These are phyloP conservation scores for Syrrhaptes paradoxus DNA, from an alignment of 2,113 vertebrate species.

Conservation along the genomic window DNA sequence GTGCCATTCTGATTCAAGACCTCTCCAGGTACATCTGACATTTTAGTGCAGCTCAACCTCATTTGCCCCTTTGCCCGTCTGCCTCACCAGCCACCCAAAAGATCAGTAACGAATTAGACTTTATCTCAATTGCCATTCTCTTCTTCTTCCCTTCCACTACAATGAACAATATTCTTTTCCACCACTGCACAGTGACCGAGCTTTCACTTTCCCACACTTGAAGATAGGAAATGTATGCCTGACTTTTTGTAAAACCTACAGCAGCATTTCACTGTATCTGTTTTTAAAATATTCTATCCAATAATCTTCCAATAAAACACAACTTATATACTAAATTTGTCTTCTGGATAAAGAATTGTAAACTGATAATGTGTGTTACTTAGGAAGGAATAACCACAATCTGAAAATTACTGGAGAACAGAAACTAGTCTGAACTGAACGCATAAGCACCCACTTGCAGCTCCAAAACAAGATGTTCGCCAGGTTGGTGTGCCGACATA, in stretches of 20 bases:
- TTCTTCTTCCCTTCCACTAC: conserved; percentile 16
- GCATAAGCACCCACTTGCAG: not conserved
- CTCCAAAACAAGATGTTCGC: not conserved
- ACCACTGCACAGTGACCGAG: not conserved
- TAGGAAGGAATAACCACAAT: not conserved
- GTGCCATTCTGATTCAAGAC: not conserved
- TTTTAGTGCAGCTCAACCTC: conserved; percentile 30
- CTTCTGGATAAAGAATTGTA: not conserved
- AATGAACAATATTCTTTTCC: not conserved
- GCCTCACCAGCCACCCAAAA: conserved; percentile 41
- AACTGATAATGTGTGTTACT: not conserved
- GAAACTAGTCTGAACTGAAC: not conserved
- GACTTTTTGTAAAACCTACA: not conserved
- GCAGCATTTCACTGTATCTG: not conserved
- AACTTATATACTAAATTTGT: not conserved
- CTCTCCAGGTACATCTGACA: conserved; percentile 10
- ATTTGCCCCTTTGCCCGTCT: conserved; percentile 4
- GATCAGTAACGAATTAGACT: not conserved
- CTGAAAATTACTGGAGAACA: not conserved
- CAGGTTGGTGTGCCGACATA: not conserved
- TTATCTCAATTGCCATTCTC: conserved; percentile 27
- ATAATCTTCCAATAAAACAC: not conserved
- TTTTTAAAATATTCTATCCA: not conserved
- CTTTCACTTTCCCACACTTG: not conserved
- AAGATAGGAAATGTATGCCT: not conserved